Percentiles rank a stretch among this genome's conserved stretches.
Evolutionary conservation across 1,140 invertebrate genomes (phyloP).

Genomic region (Hydropsyche tenuis): DNA sequence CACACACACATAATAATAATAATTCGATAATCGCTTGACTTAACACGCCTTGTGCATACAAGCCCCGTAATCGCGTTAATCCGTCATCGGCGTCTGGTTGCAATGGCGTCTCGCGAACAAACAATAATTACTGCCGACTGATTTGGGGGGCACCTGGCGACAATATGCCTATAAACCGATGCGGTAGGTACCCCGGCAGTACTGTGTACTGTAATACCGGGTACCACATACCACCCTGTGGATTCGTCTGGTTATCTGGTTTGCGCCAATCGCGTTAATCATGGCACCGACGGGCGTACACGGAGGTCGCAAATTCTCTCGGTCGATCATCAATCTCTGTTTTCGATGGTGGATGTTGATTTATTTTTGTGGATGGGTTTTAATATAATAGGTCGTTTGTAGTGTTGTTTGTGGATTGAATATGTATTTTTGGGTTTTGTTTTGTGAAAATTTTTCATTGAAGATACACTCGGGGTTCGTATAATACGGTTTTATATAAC

Average conservation of each 20-base stretch:
- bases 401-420: no score
- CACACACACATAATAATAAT: no score
- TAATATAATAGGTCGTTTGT: no score
- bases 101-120: constrained; percentile 17
- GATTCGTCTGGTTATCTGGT: constrained; percentile 7
- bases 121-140: constrained; percentile 34
- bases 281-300: not conserved
- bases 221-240: not conserved
- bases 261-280: constrained; percentile 29
- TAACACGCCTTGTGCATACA: not conserved
- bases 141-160: constrained; percentile 16
- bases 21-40: no score
- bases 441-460: no score
- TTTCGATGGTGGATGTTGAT: not conserved
- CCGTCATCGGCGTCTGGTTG: not conserved
- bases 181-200: not conserved
- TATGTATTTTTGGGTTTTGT: no score
- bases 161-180: no score
- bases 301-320: not conserved
- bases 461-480: no score
- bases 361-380: not conserved
- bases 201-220: not conserved
- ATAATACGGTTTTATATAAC: no score
- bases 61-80: constrained; percentile 22
- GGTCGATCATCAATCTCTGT: not conserved